Evolutionary conservation across 23 tunicate genomes (phyloP).

Genomic region (Ascidia mentula): DNA sequence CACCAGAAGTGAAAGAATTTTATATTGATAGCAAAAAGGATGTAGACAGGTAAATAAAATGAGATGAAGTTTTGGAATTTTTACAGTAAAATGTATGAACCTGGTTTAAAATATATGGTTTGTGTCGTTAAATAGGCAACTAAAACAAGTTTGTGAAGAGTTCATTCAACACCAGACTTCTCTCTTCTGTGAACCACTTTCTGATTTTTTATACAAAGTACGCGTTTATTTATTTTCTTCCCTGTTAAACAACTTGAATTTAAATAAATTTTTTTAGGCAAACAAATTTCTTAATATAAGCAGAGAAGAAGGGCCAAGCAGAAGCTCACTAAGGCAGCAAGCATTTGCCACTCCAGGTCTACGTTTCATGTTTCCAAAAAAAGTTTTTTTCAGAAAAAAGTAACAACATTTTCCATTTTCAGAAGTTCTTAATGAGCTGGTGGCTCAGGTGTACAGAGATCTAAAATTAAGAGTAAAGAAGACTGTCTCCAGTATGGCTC

Average conservation of each 20-base stretch:
- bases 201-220: slow-evolving; percentile 42
- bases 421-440: slow-evolving; percentile 68
- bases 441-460: slow-evolving; percentile 64
- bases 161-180: slow-evolving; percentile 77
- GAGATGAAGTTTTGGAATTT: not conserved
- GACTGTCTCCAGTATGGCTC: slow-evolving; percentile 42
- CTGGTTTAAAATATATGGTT: not conserved
- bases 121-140: slow-evolving; percentile 34
- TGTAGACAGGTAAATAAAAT: slow-evolving; percentile 64
- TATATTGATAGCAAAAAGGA: slow-evolving; percentile 97
- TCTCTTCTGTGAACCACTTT: slow-evolving; percentile 13
- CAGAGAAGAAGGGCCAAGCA: slow-evolving; percentile 42
- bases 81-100: not conserved
- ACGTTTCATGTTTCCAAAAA: not conserved
- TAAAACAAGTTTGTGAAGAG: slow-evolving; percentile 84
- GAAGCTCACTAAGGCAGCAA: slow-evolving; percentile 50
- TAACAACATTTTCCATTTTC: not conserved
- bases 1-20: slow-evolving; percentile 94
- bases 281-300: slow-evolving; percentile 37
- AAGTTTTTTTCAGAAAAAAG: not conserved
- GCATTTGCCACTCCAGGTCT: slow-evolving; percentile 61
- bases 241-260: not conserved
- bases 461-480: slow-evolving; percentile 48
- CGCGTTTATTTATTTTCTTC: too few relatives aligned
- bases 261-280: slow-evolving; percentile 30